Conservation (phyloP, 1,140 invertebrate species). For the Heliconius hermathena region DNA sequence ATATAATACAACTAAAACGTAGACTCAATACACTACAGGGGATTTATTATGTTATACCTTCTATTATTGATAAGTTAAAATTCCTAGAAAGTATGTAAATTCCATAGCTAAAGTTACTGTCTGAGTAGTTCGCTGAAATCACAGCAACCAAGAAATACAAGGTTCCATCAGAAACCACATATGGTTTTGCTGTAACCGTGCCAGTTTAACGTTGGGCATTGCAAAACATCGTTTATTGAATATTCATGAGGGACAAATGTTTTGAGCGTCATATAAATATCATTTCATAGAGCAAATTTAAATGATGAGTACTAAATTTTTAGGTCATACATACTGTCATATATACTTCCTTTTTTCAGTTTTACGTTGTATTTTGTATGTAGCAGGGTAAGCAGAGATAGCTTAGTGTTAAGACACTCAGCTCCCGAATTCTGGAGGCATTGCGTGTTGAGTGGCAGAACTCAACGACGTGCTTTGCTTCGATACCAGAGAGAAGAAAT, state of each 20-base stretch:
- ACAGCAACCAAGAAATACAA: slow-evolving; percentile 6
- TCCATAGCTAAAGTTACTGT: neutral
- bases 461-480: too few species aligned
- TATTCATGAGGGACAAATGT: slow-evolving; percentile 20
- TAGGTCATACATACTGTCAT: neutral
- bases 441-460: too few species aligned
- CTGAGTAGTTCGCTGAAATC: neutral
- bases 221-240: slow-evolving; percentile 30
- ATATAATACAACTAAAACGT: neutral
- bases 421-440: too few species aligned
- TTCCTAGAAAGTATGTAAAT: neutral
- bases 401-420: too few species aligned
- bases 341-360: too few species aligned
- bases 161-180: neutral
- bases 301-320: neutral
- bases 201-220: neutral
- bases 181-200: neutral
- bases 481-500: too few species aligned
- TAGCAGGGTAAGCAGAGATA: too few species aligned
- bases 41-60: neutral
- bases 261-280: neutral
- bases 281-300: neutral
- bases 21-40: neutral
- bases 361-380: too few species aligned
- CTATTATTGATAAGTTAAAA: neutral